phyloP scores from a whole-genome alignment of 1,140 invertebrate species.

The Saccostrea cuccullata region DNA sequence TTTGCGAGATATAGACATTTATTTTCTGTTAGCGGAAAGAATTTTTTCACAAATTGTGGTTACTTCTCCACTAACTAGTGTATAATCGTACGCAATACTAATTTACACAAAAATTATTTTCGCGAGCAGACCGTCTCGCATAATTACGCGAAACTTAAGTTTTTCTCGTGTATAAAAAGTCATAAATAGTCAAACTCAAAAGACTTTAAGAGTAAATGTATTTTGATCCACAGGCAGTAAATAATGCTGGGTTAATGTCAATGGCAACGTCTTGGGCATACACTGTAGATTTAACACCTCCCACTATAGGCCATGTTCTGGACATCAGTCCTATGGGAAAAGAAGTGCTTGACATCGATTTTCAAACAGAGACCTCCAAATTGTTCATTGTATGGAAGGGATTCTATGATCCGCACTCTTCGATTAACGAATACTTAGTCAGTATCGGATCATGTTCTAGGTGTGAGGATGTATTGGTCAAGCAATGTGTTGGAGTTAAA shows the following conservation, averaged over 20 bases:
- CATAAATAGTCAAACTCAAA: not conserved
- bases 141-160: too few species aligned
- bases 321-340: constrained; percentile 49
- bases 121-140: too few species aligned
- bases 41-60: too few species aligned
- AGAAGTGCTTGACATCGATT: constrained; percentile 40
- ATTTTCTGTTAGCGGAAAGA: too few species aligned
- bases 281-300: constrained; percentile 53
- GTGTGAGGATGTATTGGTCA: constrained; percentile 56
- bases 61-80: too few species aligned
- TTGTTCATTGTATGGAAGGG: constrained; percentile 58
- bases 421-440: constrained; percentile 51
- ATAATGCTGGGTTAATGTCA: constrained; percentile 59
- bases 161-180: too few species aligned
- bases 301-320: constrained; percentile 56
- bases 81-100: too few species aligned
- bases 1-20: too few species aligned
- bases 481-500: constrained; percentile 49
- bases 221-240: constrained; percentile 53
- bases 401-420: constrained; percentile 58
- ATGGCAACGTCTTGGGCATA: constrained; percentile 53
- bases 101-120: too few species aligned
- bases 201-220: not conserved
- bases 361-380: constrained; percentile 38
- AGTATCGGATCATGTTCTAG: constrained; percentile 59